Evolutionary conservation across 1,140 invertebrate genomes (phyloP), one percentile per base, ranked within the genome.

Genomic region (Ceratina calcarata): DNA sequence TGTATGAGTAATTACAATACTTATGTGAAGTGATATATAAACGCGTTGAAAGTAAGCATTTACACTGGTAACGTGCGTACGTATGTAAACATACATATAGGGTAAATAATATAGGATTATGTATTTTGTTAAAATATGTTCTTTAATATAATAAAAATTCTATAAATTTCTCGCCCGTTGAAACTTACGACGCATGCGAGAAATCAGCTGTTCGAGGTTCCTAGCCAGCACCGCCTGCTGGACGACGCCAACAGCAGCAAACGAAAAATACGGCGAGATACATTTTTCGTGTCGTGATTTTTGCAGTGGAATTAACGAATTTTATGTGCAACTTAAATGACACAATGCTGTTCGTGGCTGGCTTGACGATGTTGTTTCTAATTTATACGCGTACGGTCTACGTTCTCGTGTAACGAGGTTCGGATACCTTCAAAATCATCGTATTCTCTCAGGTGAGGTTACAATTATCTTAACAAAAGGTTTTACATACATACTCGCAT

Each of bases 121-220:
- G 37, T 45, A 8, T 45, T 45, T 45, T 10, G 37, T 45, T 10
- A 7, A 45, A 45, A 45, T 45, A 45, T 6, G 6, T 10, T 45
- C 2, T 3, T 45, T 45, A 10, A 45, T 45, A 45, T 3, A 45
- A 45, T 45, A 0, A 3, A 1, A 3, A 7, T 45, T 10, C 2
- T 10, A 45, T 10, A 32, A 32, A 32, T 45, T 45, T 45, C 8
- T 45, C 8, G 13, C 18, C 4, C 45, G 7, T 3, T 62, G 15
- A 24, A 62, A 18, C 13, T 62, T 74, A 66, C 78, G 49, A 76
- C 71, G 82, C 80, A 80, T 74, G 72, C 61, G 22, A 49, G 24
- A 62, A 27, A 87, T 86, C 85, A 87, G 85, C 84, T 87, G 85
- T 83, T 83, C 69, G n/a, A 15, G 16, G 67, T 24, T 18, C 1